Evolutionary conservation across 2,113 vertebrate genomes (phyloP).

Genomic region (Montifringilla adamsi): DNA sequence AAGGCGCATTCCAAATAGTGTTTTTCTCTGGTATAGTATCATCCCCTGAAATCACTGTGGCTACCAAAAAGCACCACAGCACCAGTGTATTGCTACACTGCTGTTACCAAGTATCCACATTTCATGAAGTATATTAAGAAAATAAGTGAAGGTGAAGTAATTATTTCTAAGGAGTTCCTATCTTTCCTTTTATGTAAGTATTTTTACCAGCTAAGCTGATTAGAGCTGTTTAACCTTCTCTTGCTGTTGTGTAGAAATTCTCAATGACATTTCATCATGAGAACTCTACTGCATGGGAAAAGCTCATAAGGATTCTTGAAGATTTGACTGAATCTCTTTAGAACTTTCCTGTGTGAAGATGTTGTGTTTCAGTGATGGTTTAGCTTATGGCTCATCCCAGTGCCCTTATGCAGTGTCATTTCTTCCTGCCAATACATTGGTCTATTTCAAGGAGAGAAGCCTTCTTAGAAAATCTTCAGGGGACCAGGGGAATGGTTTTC

Average conservation of each 20-base stretch:
- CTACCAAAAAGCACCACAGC: not conserved
- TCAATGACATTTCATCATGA: not conserved
- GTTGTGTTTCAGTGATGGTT: not conserved
- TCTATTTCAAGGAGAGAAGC: not conserved
- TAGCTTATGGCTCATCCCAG: not conserved
- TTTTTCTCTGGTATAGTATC: not conserved
- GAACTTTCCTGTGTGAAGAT: not conserved
- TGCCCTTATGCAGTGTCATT: not conserved
- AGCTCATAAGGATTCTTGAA: not conserved
- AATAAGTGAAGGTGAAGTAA: not conserved
- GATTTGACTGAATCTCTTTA: not conserved
- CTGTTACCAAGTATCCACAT: not conserved
- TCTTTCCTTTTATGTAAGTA: not conserved
- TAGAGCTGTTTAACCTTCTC: not conserved
- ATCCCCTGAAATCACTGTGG: not conserved
- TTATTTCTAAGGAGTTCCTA: not conserved
- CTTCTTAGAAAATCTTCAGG: not conserved
- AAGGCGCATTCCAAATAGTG: not conserved
- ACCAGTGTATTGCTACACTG: not conserved
- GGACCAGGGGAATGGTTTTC: accelerated
- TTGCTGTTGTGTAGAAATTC: not conserved
- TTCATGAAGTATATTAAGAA: not conserved
- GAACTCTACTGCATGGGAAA: not conserved
- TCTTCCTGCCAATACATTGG: not conserved
- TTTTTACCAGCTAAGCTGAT: not conserved